Conservation (phyloP, 2,797 vertebrate species). For the Lagorchestes hirsutus region DNA sequence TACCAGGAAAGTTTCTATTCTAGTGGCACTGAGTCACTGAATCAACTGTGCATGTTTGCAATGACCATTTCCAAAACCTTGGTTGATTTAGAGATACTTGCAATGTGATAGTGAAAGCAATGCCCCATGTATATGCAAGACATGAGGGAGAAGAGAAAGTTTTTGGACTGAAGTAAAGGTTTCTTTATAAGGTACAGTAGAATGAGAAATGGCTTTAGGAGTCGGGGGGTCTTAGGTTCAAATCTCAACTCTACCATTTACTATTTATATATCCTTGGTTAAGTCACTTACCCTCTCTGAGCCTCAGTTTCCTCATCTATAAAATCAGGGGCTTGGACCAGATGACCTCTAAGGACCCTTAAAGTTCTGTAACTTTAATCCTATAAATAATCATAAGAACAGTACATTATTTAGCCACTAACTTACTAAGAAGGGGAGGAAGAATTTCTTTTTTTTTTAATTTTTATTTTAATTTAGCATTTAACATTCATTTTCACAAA, state of each 20-base stretch:
- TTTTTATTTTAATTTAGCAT: too few species aligned
- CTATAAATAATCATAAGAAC: not conserved
- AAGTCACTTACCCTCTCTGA: not conserved
- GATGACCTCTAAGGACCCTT: not conserved
- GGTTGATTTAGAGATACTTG: constrained; percentile 17
- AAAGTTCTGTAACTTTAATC: not conserved
- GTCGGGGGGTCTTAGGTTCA: not conserved
- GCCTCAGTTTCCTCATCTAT: not conserved
- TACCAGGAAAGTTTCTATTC: constrained; percentile 31
- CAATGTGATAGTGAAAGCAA: constrained; percentile 20
- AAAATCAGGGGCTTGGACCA: not conserved
- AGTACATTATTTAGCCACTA: not conserved
- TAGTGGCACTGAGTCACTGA: constrained; percentile 52
- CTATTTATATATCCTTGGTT: not conserved
- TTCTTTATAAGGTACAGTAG: not conserved
- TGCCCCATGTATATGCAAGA: not conserved
- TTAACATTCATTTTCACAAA: too few species aligned
- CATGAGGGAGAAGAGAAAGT: constrained; percentile 25
- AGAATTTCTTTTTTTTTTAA: too few species aligned
- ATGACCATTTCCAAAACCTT: constrained; percentile 51
- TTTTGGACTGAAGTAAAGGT: constrained; percentile 21
- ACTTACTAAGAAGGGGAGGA: not conserved
- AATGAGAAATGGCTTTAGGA: not conserved
- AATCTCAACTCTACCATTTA: not conserved
- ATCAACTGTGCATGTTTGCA: constrained; percentile 33